A percentile compares a stretch with the other conserved stretches of the same genome.
Conservation (phyloP, 2,113 vertebrate species). For the Indri indri region DNA sequence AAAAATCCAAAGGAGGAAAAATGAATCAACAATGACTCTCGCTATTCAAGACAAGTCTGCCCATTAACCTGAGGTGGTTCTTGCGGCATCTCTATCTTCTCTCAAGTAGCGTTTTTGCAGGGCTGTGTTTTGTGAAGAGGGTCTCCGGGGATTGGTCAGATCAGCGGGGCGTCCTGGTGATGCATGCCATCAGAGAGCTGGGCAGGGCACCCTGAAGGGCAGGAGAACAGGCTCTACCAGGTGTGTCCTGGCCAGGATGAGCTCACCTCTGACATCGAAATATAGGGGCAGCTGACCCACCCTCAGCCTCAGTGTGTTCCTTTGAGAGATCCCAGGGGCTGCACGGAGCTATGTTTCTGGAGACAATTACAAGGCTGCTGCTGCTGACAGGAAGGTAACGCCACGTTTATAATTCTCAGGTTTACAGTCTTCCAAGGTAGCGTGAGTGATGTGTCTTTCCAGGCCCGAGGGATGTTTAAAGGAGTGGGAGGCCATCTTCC, state of each 20-base stretch:
- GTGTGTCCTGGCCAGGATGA: too few species aligned
- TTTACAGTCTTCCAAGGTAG: background rate
- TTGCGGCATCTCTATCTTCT: background rate
- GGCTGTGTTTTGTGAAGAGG: background rate
- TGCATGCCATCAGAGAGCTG: background rate
- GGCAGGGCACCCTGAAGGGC: background rate
- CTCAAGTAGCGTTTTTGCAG: background rate
- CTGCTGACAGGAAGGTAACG: background rate
- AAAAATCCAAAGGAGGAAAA: background rate
- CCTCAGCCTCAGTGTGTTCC: background rate
- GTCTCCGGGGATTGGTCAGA: background rate
- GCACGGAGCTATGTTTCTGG: background rate
- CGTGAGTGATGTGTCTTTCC: background rate
- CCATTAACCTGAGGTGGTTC: background rate
- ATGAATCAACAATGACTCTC: background rate
- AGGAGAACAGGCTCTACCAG: background rate
- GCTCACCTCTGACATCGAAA: background rate
- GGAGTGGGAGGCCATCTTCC: background rate
- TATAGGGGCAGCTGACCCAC: background rate
- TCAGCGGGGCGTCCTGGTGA: accelerated
- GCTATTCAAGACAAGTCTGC: background rate
- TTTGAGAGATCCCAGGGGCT: background rate
- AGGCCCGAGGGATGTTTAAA: background rate
- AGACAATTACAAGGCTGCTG: background rate
- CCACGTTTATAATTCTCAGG: background rate